Evolutionary conservation across 2,888 invertebrate genomes (phyloP), one percentile per base, ranked within the genome.

Genomic region (Pemphredon lugubris): DNA sequence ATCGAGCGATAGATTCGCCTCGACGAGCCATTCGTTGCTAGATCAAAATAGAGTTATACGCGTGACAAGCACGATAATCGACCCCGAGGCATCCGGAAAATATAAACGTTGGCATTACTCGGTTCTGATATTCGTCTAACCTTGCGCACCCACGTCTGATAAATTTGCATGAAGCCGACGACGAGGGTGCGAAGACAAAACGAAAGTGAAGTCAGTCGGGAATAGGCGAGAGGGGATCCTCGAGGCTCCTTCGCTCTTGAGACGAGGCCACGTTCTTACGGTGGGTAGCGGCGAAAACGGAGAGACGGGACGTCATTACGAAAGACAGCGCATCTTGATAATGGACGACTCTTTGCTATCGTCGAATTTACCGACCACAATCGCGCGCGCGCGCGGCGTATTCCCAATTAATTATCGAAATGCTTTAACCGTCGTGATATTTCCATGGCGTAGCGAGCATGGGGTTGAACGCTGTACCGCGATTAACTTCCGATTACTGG

Each of bases 161-260:
- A 54, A 54, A 59, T 59, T 59, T 50, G 14, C 53, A 53, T 53
- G 40, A 18, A 7, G 34, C 23, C 44, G 45, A 26, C 16, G 26
- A 23, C 20, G 23, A 47, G 51, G 45, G 53, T 39, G 54, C 18
- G 59, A 59, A 50, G 40, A 48, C 42, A 47, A 40, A 47, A 16
- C 7, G 18, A 42, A 23, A 26, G 26, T 3, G 26, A 26, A 20
- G 3, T 14, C 14, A 39, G 39, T 39, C 39, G 16, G 14, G 39
- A 39, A 39, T 39, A 39, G 39, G 39, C 39, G 54, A 55, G 44
- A 53, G n/a, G n/a, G n/a, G 18, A 32, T 64, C 50, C 69, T 55
- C 23, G 60, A 42, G 18, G 47, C n/a, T 57, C 55, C n/a, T 48
- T 45, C 60, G 26, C 26, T 60, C 55, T 60, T 21, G 60, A 60